Evolutionary conservation across 35 echinoderm and acorn worm species (phyloP), one percentile per base, ranked within the genome.

Genomic region (Apostichopus californicus): DNA sequence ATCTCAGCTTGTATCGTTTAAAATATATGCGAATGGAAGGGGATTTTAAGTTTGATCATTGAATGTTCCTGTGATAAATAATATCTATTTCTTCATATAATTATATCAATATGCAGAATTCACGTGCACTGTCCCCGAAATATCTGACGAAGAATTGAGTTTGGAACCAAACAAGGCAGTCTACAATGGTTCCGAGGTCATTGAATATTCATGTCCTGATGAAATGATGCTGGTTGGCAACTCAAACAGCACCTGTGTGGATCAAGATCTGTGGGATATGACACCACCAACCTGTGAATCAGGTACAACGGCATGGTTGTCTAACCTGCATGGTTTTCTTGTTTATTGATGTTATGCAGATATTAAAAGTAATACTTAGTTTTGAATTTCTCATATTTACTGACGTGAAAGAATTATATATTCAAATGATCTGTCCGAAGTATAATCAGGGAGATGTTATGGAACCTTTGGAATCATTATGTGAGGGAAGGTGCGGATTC

Each of bases 171-270:
- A 22, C 71, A 75, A 75, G 71, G 4, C 71, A 8, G 17, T 75
- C 71, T 75, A 75, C 20, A 75, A 75, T 75, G 71, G 17, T 75
- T 75, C 20, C 14, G 71, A 75, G 17, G 71, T 75, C n/a, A n/a
- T 75, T 75, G 17, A 75, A 75, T 75, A 75, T 22, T 14, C 71
- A n/a, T 75, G 71, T 75, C 71, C 71, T 7, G 71, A 75, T 75
- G 71, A 22, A 5, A 75, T 75, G 71, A 20, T 75, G 21, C n/a
- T 75, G n/a, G 15, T 7, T 75, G 71, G 71, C n/a, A 7, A 18
- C 21, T 75, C 12, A 18, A 75, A 22, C 71, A n/a, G 17, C 71
- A 75, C 13, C 5, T 75, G 71, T 22, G 71, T 75, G 1, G 15
- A n/a, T 75, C 71, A 75, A 20, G 71, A 75, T 75, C 6, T 22